Conservation (phyloP, 1,140 invertebrate species). For the Stegodyphus dumicola region DNA sequence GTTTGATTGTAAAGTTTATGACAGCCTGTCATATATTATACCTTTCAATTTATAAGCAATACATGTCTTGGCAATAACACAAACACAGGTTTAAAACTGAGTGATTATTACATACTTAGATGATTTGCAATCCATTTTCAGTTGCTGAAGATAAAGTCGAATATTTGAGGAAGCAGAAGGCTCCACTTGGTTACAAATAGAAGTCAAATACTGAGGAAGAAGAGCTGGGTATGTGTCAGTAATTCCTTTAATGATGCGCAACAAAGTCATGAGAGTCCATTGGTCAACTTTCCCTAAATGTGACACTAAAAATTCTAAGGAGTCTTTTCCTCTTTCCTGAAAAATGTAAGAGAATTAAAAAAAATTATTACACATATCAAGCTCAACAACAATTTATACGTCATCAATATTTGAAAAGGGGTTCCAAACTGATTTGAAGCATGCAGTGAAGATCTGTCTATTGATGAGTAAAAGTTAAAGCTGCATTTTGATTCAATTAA, state of each 20-base stretch:
- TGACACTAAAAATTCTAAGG: constrained; percentile 82
- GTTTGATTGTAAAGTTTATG: neutral
- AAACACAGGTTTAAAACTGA: neutral
- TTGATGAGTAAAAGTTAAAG: too few relatives aligned
- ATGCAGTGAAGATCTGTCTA: too few relatives aligned
- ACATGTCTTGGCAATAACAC: neutral
- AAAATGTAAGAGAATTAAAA: neutral
- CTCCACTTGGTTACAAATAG: constrained; percentile 77
- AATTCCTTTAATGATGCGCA: constrained; percentile 81
- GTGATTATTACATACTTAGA: constrained; percentile 40
- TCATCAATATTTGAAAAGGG: too few relatives aligned
- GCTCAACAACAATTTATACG: too few relatives aligned
- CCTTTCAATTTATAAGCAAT: neutral
- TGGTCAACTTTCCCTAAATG: constrained; percentile 78
- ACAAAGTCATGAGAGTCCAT: constrained; percentile 76
- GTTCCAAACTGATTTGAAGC: too few relatives aligned
- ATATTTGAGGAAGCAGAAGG: constrained; percentile 68
- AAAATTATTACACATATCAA: too few relatives aligned
- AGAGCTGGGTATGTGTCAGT: constrained; percentile 81
- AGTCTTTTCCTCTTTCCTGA: constrained; percentile 80
- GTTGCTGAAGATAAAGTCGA: constrained; percentile 69
- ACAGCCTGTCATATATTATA: neutral
- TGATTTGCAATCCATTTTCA: constrained; percentile 64
- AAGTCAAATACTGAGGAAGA: constrained; percentile 80
- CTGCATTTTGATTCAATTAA: too few relatives aligned